Base-by-base conservation (phyloP, 2,113 vertebrate genomes). In the Picathartes gymnocephalus region DNA sequence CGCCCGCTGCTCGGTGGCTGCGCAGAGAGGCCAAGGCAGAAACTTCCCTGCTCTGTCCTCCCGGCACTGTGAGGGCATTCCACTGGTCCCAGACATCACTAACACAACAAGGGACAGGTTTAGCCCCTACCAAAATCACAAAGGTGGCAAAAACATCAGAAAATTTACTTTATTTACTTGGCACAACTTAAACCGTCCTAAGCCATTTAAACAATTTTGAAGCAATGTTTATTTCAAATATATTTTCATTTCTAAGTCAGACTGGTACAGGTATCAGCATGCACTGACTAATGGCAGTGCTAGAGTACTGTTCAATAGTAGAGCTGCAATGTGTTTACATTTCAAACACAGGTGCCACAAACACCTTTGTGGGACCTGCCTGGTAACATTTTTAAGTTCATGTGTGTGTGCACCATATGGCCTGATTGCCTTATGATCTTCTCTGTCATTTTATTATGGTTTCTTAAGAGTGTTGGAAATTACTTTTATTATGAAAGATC, bases 61-160 rank as follows among this genome's bases (percentile, higher is more conserved):
- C 53, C 5, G 14, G 19, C 30, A 21, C 7, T 2, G 2, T 0
- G 10, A 30, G 51, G 4, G 12, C 27, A 25, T 54, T 35, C 79
- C 0, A 0, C 7, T 2, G 3, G 2, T 9, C 39, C 44, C 68
- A 40, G 25, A 0, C 2, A 35, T 4, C 61, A 13, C 54, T 5
- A 8, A 4, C 30, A n/a, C 20, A 53, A 10, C 10, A 9, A 70
- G 28, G 15, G 12, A 18, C 19, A 39, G 47, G 9, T 3, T 84
- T 44, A 64, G 18, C 7, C 30, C 17, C 33, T 35, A 28, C 13
- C 18, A 6, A 65, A 61, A 78, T 4, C 1, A 10, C 2, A 6
- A 69, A 51, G 15, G 62, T 19, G 16, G 31, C 6, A 82, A 68
- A 68, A 64, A 33, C 11, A 50, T 69, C 9, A 7, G 45, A 64